Percentiles rank a stretch among this genome's conserved stretches.
phyloP scores from a whole-genome alignment of 2,797 vertebrate genomes.

The Pseudopleuronectes americanus region DNA sequence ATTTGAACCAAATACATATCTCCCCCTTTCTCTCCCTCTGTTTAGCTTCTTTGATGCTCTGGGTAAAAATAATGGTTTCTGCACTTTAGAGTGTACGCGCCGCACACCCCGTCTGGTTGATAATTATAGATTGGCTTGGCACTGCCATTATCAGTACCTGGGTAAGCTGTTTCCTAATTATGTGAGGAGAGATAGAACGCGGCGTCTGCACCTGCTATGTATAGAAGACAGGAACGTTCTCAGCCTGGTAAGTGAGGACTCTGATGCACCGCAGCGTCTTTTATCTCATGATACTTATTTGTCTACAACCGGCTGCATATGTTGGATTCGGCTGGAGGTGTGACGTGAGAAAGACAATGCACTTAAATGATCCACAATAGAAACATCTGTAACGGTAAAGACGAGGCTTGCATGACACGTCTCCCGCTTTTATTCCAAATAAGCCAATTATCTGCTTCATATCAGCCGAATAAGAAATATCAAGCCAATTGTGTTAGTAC shows the following conservation, averaged over 20 bases:
- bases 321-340: neutral
- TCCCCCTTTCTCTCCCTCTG: constrained; percentile 39
- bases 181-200: constrained; percentile 55
- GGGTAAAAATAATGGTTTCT: constrained; percentile 51
- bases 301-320: neutral
- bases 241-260: constrained; percentile 33
- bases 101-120: constrained; percentile 61
- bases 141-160: constrained; percentile 63
- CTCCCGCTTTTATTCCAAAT: neutral
- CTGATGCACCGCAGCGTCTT: constrained; percentile 22
- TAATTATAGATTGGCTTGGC: constrained; percentile 73
- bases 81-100: constrained; percentile 60
- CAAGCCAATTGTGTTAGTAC: neutral
- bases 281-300: constrained; percentile 31
- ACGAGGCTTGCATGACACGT: neutral
- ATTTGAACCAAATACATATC: constrained; percentile 72
- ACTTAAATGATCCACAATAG: neutral
- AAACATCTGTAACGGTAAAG: neutral
- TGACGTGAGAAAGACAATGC: neutral
- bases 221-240: constrained; percentile 27
- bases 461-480: neutral
- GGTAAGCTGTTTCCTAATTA: constrained; percentile 74
- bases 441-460: neutral
- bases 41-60: constrained; percentile 64
- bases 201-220: constrained; percentile 22